Evolutionary conservation across 2,797 vertebrate species (phyloP), one percentile per base, ranked within the genome.

Genomic region (Hydrolagus colliei): DNA sequence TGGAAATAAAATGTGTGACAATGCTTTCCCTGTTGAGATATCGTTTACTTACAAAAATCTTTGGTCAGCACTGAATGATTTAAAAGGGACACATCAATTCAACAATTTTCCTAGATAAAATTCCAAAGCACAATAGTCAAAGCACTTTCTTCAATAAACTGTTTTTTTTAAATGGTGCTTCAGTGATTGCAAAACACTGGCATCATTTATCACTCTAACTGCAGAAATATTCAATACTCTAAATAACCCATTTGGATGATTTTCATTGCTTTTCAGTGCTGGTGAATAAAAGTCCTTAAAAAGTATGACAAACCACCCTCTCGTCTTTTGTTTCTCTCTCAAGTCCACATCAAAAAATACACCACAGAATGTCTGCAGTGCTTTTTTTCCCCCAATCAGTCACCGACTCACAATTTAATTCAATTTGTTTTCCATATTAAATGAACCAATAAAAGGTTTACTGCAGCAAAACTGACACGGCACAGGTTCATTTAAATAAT

Each of bases 241-340:
- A 91, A 95, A 95, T 94, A 92, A 95, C 92, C 92, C 92, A 92
- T 93, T 94, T 92, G 92, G 92, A 94, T 93, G 93, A 91, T 90
- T 92, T 90, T 91, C 90, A 89, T 89, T 89, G 90, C 93, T 92
- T 93, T 93, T 87, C 87, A 90, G 92, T 91, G 90, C 65, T 41
- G 41, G 79, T 35, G 20, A 92, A 93, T 91, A 93, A 88, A 89
- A 90, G 89, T 92, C 91, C 93, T 95, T 88, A 94, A 95, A 95
- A 96, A 95, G 94, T 95, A 96, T 94, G 93, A 96, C 93, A 94
- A 93, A 91, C 91, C n/a, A 92, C 92, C 89, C 93, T 91, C 93
- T 61, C 5, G 27, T 62, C 62, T 63, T 63, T 67, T 62, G 41
- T 62, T 52, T 74, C 32, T 75, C 72, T 14, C 16, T 76, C 68